These are phyloP conservation scores for Anguilla pacifica DNA, from an alignment of 2,797 vertebrate species.

Conservation along the genomic window DNA sequence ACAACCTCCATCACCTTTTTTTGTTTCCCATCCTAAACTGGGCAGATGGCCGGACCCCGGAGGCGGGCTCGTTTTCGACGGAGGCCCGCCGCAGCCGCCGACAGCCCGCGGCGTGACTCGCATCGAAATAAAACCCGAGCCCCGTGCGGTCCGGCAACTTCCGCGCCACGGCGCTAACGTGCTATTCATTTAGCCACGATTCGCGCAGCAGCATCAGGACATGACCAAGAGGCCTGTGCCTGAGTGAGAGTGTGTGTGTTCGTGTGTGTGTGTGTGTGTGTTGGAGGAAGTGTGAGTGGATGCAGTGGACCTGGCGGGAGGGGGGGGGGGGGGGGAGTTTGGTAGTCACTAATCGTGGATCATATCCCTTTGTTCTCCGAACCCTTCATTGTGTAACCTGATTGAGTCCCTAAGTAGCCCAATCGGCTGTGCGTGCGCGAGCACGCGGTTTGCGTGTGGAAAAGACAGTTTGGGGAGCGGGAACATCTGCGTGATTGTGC, in stretches of 20 bases:
- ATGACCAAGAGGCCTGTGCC: neutral
- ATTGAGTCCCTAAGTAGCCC: slow-evolving; percentile 4
- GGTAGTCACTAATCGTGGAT: neutral
- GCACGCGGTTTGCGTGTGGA: neutral
- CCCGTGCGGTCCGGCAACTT: neutral
- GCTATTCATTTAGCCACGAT: neutral
- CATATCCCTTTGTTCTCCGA: neutral
- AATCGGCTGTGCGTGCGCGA: neutral
- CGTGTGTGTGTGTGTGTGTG: neutral
- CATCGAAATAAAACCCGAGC: slow-evolving; percentile 31
- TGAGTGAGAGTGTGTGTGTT: no score
- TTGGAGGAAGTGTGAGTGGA: no score
- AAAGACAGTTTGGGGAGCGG: neutral
- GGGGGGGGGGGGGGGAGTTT: neutral
- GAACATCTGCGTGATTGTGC: neutral
- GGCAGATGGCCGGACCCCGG: slow-evolving; percentile 33
- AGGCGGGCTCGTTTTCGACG: slow-evolving; percentile 20
- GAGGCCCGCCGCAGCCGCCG: slow-evolving; percentile 6
- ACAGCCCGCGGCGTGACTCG: slow-evolving; percentile 18
- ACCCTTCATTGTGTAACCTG: neutral
- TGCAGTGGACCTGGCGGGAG: neutral
- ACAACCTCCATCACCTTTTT: slow-evolving; percentile 9
- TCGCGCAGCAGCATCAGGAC: neutral
- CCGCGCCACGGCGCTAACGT: neutral
- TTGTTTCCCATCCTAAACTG: slow-evolving; percentile 20